These are phyloP conservation scores for Cephus pygmeus DNA, from an alignment of 2,888 invertebrate species.

Conservation along the genomic window DNA sequence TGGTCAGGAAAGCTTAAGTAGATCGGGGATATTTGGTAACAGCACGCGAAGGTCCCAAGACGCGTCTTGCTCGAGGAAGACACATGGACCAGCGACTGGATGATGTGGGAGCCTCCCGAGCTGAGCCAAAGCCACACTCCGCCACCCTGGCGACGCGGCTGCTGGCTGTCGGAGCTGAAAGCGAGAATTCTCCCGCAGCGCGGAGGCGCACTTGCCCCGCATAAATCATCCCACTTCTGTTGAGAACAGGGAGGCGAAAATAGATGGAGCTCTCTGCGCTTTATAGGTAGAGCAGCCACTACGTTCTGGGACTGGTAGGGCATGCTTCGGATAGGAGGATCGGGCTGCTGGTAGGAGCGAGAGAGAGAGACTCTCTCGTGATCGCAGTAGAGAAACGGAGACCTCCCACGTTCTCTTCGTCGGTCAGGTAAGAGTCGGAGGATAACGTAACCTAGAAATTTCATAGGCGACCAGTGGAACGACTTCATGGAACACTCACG, in stretches of 20 bases:
- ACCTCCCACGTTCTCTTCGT: conserved; percentile 41
- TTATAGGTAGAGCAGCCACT: conserved; percentile 21
- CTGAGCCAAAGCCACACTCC: conserved; percentile 39
- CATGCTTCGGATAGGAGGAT: not conserved
- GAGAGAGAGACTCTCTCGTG: not conserved
- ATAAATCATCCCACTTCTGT: conserved; percentile 58
- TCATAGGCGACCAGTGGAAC: no score
- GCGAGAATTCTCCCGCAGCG: conserved; percentile 59
- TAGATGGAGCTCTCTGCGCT: conserved; percentile 45
- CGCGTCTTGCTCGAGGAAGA: conserved; percentile 44
- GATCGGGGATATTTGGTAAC: conserved; percentile 7
- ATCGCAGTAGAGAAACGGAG: conserved; percentile 23
- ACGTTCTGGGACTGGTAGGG: conserved; percentile 15
- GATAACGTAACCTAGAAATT: not conserved
- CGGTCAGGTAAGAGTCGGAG: conserved; percentile 29
- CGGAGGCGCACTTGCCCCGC: conserved; percentile 51
- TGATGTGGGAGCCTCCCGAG: conserved; percentile 21
- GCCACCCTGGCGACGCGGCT: conserved; percentile 50
- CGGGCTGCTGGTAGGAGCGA: not conserved
- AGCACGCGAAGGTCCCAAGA: conserved; percentile 37
- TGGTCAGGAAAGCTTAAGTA: not conserved
- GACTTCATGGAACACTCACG: not conserved
- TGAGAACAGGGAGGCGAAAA: conserved; percentile 50
- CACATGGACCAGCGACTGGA: conserved; percentile 30
- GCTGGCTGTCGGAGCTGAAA: conserved; percentile 50